These are phyloP conservation scores for Brachyistius frenatus DNA, from an alignment of 2,113 vertebrate genomes.

Conservation along the genomic window DNA sequence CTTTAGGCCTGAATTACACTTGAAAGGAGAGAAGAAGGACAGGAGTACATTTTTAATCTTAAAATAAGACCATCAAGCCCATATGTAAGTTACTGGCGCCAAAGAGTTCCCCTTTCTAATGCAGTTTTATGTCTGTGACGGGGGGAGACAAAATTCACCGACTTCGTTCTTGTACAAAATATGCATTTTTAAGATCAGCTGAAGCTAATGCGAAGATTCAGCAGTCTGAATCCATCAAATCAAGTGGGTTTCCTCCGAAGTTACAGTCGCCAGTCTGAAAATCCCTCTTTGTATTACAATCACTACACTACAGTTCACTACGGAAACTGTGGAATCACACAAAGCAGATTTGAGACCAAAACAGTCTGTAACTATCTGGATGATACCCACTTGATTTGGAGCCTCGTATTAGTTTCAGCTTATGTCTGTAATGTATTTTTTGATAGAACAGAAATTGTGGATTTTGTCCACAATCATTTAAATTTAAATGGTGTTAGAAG, in stretches of 20 bases:
- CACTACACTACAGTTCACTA: background rate
- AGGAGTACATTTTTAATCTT: background rate
- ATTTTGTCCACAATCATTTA: conserved; percentile 25
- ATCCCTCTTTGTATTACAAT: background rate
- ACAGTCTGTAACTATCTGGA: background rate
- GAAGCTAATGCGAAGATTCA: background rate
- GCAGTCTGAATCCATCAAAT: conserved; percentile 1
- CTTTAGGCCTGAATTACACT: conserved; percentile 40
- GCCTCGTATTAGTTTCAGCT: background rate
- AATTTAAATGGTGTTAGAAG: background rate
- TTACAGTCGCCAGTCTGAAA: background rate
- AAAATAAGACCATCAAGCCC: background rate
- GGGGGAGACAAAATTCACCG: background rate
- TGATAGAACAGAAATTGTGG: background rate
- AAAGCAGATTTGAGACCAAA: background rate
- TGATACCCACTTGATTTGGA: background rate
- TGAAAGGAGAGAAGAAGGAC: conserved; percentile 5
- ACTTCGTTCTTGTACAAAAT: background rate
- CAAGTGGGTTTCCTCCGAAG: background rate
- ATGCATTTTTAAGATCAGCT: conserved; percentile 9
- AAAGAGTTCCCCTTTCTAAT: background rate
- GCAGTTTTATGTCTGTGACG: background rate
- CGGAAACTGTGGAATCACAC: background rate
- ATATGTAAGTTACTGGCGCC: background rate
- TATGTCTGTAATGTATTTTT: background rate